These are phyloP conservation scores for Lepus timidus DNA, from an alignment of 2,113 vertebrate genomes.

Conservation along the genomic window DNA sequence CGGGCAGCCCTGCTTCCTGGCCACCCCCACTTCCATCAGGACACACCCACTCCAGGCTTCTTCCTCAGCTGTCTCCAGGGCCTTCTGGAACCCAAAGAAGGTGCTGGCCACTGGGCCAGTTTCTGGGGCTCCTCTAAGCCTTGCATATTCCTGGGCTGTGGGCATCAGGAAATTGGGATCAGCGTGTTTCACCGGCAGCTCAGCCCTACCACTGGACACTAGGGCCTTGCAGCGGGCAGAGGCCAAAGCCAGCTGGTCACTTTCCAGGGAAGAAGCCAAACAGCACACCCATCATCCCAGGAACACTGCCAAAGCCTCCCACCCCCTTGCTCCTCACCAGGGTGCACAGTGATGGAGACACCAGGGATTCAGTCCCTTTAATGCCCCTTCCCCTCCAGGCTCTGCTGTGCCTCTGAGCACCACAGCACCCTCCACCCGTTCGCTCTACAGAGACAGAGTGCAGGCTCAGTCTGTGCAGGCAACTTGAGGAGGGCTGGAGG, in stretches of 20 bases:
- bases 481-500: fast-evolving
- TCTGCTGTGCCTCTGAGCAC: not conserved
- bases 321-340: not conserved
- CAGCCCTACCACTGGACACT: not conserved
- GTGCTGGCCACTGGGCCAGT: not conserved
- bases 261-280: not conserved
- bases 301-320: no score
- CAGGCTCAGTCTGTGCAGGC: fast-evolving
- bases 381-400: fast-evolving
- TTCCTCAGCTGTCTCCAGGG: not conserved
- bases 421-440: no score
- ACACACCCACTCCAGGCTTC: fast-evolving
- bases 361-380: not conserved
- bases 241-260: not conserved
- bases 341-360: not conserved
- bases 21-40: not conserved
- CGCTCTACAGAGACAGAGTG: not conserved
- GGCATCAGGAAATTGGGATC: not conserved
- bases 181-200: not conserved
- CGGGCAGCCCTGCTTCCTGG: fast-evolving
- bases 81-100: not conserved
- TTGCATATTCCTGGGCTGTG: not conserved
- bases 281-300: fast-evolving
- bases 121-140: not conserved
- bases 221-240: not conserved